Evolutionary conservation across 2,888 invertebrate species (phyloP), one percentile per base, ranked within the genome.

Genomic region (Eristalinus sepulchralis): DNA sequence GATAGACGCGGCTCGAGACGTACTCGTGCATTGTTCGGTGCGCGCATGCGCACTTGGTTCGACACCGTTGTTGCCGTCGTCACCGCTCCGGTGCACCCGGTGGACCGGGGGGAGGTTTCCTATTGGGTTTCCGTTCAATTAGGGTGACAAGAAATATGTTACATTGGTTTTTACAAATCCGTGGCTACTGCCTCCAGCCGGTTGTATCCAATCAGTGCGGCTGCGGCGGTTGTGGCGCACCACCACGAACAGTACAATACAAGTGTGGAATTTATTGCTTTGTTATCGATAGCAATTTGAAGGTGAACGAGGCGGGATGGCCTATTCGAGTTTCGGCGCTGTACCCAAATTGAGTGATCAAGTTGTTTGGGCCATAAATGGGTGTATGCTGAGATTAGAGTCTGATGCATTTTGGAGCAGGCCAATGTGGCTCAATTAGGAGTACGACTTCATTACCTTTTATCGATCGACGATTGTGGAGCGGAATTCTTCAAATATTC

Each of bases 141-240:
- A 86, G 86, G 83, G 86, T 86, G 86, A 86, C 86, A 86, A 86
- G 86, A 86, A 83, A 86, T 86, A 86, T 86, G 86, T 79, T 75
- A 83, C 78, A 83, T 78, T 22, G 73, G 75, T 78, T 83, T 83
- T 75, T 83, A 78, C 82, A 82, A 85, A 82, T 85, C 63, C 73
- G 63, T 78, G 57, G 81, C 86, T 83, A 75, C 86, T 78, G 86
- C 70, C 62, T 70, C 71, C 62, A 79, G 78, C 71, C 78, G 83
- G 62, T 64, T 83, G 68, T 79, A 75, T 78, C 83, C 86, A 86
- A 86, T 86, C 86, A 86, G 85, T 83, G 81, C 68, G 27, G n/a
- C 55, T 33, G 64, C 27, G 13, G 10, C 20, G 17, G 20, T n/a
- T 67, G 59, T 62, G 64, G 60, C 27, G 39, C 39, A n/a, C 81